phyloP scores from a whole-genome alignment of 2,888 invertebrate species.

The Meandrusa payeni region DNA sequence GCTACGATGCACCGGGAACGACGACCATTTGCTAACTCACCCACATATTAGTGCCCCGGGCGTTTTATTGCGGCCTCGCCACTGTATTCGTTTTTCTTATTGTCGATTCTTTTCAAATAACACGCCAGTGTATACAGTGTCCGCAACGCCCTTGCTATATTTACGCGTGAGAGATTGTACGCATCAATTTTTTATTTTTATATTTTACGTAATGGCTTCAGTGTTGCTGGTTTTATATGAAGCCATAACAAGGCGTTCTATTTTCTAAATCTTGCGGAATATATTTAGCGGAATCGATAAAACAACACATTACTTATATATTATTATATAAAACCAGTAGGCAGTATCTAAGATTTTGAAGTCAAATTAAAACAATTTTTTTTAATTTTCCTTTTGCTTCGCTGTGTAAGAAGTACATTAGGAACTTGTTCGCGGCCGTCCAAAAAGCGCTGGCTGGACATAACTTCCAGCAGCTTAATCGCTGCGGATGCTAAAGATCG shows the following conservation, averaged over 20 bases:
- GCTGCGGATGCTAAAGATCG: too few species aligned
- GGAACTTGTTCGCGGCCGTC: too few species aligned
- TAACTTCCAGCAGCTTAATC: too few species aligned
- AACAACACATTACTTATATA: too few species aligned
- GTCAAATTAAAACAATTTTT: too few species aligned
- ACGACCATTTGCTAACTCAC: slow-evolving; percentile 32
- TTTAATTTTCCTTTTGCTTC: too few species aligned
- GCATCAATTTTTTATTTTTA: neutral
- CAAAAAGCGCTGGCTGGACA: too few species aligned
- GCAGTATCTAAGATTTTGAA: too few species aligned
- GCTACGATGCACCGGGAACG: slow-evolving; percentile 39
- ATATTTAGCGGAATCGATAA: neutral
- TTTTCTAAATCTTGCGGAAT: neutral
- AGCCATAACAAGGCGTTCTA: slow-evolving; percentile 3
- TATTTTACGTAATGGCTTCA: slow-evolving; percentile 9
- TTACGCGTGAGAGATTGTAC: neutral
- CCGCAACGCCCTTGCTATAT: slow-evolving; percentile 7
- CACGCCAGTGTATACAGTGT: slow-evolving; percentile 3
- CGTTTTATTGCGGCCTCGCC: slow-evolving; percentile 22
- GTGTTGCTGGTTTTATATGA: slow-evolving; percentile 2
- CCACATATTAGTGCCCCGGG: slow-evolving; percentile 32
- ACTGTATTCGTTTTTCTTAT: slow-evolving; percentile 20
- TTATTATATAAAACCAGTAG: too few species aligned
- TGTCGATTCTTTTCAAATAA: slow-evolving; percentile 20
- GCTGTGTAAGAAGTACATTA: too few species aligned